A percentile compares a stretch with the other conserved stretches of the same genome.
Evolutionary conservation across 2,888 invertebrate species (phyloP).

Genomic region (Xestia rhomboidea): DNA sequence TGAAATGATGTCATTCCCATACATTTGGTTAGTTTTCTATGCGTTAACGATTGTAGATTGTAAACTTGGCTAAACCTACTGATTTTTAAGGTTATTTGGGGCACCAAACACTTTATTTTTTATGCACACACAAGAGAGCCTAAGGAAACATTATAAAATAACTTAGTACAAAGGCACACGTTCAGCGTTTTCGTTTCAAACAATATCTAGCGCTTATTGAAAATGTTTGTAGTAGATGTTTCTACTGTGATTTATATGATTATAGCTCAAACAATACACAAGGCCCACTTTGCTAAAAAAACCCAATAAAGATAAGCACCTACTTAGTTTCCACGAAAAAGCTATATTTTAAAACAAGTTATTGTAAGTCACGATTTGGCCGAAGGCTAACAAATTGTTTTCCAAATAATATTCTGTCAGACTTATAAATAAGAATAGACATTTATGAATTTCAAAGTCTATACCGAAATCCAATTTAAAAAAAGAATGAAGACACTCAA

Average conservation of each 20-base stretch:
- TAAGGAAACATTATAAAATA: too few relatives aligned
- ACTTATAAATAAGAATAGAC: constrained; percentile 30
- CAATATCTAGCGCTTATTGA: neutral
- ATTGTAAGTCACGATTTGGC: constrained; percentile 9
- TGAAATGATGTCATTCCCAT: too few relatives aligned
- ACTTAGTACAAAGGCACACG: too few relatives aligned
- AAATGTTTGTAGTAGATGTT: neutral
- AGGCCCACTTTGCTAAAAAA: neutral
- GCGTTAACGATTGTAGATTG: too few relatives aligned
- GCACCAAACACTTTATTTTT: neutral
- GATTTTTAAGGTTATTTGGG: too few relatives aligned
- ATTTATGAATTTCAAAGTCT: constrained; percentile 31
- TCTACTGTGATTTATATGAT: neutral
- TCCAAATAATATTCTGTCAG: constrained; percentile 11
- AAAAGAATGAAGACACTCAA: constrained; percentile 17
- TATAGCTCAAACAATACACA: neutral
- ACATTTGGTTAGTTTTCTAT: too few relatives aligned
- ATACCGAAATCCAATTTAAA: constrained; percentile 23
- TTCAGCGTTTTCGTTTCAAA: neutral
- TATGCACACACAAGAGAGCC: too few relatives aligned
- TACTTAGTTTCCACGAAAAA: neutral
- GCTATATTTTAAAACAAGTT: constrained; percentile 1
- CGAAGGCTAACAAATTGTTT: constrained; percentile 22
- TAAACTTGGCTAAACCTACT: too few relatives aligned
- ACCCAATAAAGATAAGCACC: neutral